Evolutionary conservation across 1,140 invertebrate genomes (phyloP).

Genomic region (Halyomorpha halys): DNA sequence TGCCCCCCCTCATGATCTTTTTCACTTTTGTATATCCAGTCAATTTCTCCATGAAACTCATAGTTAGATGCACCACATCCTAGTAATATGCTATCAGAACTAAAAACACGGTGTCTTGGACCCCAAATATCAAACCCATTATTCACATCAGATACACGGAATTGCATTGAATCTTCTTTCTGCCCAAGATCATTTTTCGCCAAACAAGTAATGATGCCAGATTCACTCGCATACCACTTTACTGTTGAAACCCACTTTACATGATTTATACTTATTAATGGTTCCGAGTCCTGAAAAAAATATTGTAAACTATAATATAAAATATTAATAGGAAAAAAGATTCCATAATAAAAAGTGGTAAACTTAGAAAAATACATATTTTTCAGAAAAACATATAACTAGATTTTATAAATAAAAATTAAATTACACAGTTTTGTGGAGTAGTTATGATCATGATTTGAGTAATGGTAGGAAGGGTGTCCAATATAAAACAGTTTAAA

Average conservation of each 20-base stretch:
- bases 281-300: not conserved
- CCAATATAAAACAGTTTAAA: too few species aligned
- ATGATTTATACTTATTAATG: not conserved
- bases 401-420: too few species aligned
- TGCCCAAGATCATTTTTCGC: not conserved
- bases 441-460: too few species aligned
- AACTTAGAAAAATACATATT: too few species aligned
- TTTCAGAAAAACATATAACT: too few species aligned
- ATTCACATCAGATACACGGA: slow-evolving; percentile 13
- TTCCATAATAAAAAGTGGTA: too few species aligned
- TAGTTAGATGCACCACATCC: slow-evolving; percentile 20
- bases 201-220: not conserved
- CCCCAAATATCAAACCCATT: slow-evolving; percentile 21
- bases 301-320: too few species aligned
- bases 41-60: slow-evolving; percentile 8
- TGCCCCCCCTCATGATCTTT: not conserved
- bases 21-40: slow-evolving; percentile 10
- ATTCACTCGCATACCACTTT: slow-evolving; percentile 1
- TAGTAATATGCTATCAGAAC: slow-evolving; percentile 7
- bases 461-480: too few species aligned
- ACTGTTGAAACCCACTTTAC: slow-evolving; percentile 5
- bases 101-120: slow-evolving; percentile 2
- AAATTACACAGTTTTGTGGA: too few species aligned
- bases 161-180: not conserved
- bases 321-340: too few species aligned